phyloP scores from a whole-genome alignment of 2,888 invertebrate species.

The Acanthacorydalis orientalis region DNA sequence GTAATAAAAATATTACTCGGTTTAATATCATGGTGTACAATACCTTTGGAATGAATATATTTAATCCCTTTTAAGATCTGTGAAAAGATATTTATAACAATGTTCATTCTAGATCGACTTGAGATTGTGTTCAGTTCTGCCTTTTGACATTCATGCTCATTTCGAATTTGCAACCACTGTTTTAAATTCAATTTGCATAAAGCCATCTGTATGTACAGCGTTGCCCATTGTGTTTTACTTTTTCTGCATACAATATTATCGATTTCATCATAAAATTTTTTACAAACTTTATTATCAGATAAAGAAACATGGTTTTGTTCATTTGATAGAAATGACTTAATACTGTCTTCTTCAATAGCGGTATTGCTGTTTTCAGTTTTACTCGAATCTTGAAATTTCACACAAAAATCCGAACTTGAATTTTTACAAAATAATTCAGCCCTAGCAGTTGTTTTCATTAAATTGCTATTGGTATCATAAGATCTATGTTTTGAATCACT shows the following conservation, averaged over 20 bases:
- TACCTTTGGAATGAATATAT: slow-evolving; percentile 58
- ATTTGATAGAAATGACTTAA: too few relatives aligned
- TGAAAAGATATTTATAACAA: slow-evolving; percentile 43
- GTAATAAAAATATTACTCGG: slow-evolving; percentile 63
- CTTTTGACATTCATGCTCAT: slow-evolving; percentile 17
- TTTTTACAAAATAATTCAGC: neutral
- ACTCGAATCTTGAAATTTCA: neutral
- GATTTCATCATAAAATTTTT: slow-evolving; percentile 2
- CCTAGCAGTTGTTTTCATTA: neutral
- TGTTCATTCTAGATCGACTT: slow-evolving; percentile 22
- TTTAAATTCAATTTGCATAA: slow-evolving; percentile 59
- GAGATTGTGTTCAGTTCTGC: slow-evolving; percentile 14
- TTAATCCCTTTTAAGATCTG: slow-evolving; percentile 57
- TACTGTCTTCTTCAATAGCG: too few relatives aligned
- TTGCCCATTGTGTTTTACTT: slow-evolving; percentile 40
- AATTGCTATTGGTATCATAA: neutral
- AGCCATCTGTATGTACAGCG: slow-evolving; percentile 71
- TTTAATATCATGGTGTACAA: slow-evolving; percentile 74
- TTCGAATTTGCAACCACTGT: slow-evolving; percentile 55
- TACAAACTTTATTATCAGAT: slow-evolving; percentile 4
- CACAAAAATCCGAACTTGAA: neutral
- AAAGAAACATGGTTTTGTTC: too few relatives aligned
- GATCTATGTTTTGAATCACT: neutral
- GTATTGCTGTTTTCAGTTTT: too few relatives aligned
- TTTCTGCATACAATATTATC: slow-evolving; percentile 8